Evolutionary conservation across 2,888 invertebrate genomes (phyloP).

Genomic region (Taphrorychus bicolor): DNA sequence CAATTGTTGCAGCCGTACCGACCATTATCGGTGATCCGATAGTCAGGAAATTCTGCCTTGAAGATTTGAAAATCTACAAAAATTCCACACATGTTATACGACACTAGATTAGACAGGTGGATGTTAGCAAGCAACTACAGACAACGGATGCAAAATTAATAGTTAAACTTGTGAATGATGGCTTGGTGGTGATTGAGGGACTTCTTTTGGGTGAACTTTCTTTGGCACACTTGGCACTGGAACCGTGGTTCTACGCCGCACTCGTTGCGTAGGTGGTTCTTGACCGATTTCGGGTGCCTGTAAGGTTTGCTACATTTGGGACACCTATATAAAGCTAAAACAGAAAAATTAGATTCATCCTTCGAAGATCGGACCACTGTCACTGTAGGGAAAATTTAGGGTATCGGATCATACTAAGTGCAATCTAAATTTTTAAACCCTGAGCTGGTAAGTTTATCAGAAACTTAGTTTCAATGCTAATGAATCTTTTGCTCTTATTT

Average conservation of each 20-base stretch:
- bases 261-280: slow-evolving; percentile 40
- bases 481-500: no score
- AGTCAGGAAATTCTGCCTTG: slow-evolving; percentile 1
- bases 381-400: no score
- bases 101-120: background rate
- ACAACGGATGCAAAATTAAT: background rate
- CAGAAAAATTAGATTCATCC: no score
- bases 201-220: slow-evolving; percentile 11
- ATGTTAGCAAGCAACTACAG: background rate
- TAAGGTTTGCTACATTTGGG: slow-evolving; percentile 45
- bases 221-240: slow-evolving; percentile 37
- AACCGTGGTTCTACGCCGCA: slow-evolving; percentile 45
- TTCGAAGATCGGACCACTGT: no score
- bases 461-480: no score
- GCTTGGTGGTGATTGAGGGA: background rate
- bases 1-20: slow-evolving; percentile 37
- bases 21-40: slow-evolving; percentile 31
- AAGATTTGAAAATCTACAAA: slow-evolving; percentile 9
- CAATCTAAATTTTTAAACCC: no score
- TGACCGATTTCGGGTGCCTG: slow-evolving; percentile 43
- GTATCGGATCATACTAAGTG: no score
- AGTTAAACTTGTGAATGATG: background rate
- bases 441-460: no score
- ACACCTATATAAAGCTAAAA: slow-evolving; percentile 26
- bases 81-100: no score